A percentile compares a stretch with the other conserved stretches of the same genome.
These are phyloP conservation scores for Drosophila ezoana DNA, from an alignment of 2,888 invertebrate genomes.

Conservation along the genomic window DNA sequence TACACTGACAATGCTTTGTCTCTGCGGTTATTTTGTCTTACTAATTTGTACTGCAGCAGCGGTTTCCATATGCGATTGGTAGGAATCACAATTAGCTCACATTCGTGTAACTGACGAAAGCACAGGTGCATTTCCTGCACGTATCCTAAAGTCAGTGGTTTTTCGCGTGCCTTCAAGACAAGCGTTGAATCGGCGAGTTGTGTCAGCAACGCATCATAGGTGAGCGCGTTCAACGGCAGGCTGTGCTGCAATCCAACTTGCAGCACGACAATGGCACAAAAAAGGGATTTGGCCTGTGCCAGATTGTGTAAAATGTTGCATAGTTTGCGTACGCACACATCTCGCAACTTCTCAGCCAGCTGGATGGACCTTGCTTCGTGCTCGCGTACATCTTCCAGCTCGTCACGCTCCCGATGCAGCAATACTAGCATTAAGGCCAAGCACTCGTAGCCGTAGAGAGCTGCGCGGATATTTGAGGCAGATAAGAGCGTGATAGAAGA, in stretches of 20 bases:
- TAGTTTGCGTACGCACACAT: conserved; percentile 40
- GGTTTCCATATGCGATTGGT: conserved; percentile 61
- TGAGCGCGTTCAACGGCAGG: conserved; percentile 21
- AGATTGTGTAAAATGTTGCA: conserved; percentile 14
- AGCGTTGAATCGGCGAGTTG: conserved; percentile 12
- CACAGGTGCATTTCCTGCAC: conserved; percentile 47
- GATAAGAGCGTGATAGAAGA: too few relatives aligned
- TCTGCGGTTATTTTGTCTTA: conserved; percentile 3
- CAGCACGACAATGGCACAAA: conserved; percentile 51
- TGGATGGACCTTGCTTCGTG: conserved; percentile 9
- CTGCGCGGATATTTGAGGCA: conserved; percentile 15
- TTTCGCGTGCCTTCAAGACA: background rate
- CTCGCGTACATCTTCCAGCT: conserved; percentile 7
- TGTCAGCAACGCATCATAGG: conserved; percentile 40
- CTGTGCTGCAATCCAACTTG: conserved; percentile 21
- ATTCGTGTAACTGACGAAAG: conserved; percentile 42
- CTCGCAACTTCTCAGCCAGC: conserved; percentile 29
- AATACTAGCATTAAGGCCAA: conserved; percentile 54
- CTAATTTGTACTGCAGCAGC: conserved; percentile 50
- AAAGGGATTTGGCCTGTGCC: conserved; percentile 28
- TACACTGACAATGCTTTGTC: too few relatives aligned
- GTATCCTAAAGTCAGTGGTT: conserved; percentile 6
- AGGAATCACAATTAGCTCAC: conserved; percentile 24
- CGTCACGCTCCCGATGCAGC: conserved; percentile 13
- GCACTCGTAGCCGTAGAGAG: conserved; percentile 53